These are phyloP conservation scores for Carduelis carduelis DNA, from an alignment of 2,797 vertebrate genomes.

Conservation along the genomic window DNA sequence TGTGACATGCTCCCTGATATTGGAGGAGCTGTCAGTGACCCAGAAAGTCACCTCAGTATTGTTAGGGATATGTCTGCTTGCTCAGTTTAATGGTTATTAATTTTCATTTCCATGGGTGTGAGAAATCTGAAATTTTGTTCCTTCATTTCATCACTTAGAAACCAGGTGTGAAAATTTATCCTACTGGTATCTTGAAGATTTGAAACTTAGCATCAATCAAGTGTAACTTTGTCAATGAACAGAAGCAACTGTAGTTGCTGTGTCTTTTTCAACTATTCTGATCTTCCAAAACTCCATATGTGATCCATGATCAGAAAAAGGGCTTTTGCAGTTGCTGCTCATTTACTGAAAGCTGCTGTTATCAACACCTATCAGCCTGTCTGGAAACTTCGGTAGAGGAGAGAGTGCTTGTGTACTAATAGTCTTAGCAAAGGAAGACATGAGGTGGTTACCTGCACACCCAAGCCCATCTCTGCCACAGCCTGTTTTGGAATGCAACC, in stretches of 20 bases:
- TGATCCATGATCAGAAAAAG: not conserved
- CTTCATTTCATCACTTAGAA: not conserved
- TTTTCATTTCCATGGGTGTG: not conserved
- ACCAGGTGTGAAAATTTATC: not conserved
- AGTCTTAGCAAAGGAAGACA: not conserved
- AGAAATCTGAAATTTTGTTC: not conserved
- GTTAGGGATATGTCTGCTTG: not conserved
- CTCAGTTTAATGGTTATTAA: not conserved
- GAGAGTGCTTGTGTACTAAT: not conserved
- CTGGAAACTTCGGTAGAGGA: not conserved
- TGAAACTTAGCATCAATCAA: not conserved
- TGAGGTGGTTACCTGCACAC: not conserved
- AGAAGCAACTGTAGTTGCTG: not conserved
- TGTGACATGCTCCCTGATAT: not conserved
- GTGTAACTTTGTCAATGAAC: not conserved
- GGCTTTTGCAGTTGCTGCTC: conserved; percentile 23
- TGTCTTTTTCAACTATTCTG: not conserved
- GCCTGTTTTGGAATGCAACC: not conserved
- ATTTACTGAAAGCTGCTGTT: conserved; percentile 13
- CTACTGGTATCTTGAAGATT: not conserved
- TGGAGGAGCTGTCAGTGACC: not conserved
- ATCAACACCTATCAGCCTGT: not conserved
- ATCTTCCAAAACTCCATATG: not conserved
- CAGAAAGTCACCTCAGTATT: not conserved
- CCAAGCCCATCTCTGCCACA: not conserved